Percentiles rank a stretch among this genome's conserved stretches.
These are phyloP conservation scores for Lycocerus yunnanus DNA, from an alignment of 2,888 invertebrate genomes.

Conservation along the genomic window DNA sequence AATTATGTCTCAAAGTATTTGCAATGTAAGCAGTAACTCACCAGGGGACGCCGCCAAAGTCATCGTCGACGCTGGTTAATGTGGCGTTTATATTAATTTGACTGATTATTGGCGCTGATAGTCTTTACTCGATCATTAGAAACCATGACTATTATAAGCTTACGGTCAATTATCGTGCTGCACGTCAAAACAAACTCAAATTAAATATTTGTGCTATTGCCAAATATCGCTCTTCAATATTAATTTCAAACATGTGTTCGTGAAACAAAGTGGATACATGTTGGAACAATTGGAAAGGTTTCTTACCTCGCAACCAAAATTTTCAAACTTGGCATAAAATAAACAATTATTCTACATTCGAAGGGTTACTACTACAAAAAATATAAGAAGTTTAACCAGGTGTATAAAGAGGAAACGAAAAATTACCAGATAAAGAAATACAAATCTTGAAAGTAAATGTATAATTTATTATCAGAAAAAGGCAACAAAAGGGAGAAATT, in stretches of 20 bases:
- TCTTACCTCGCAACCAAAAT: not conserved
- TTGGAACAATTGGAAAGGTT: not conserved
- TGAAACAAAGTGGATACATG: not conserved
- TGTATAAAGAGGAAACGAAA: conserved; percentile 21
- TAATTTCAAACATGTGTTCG: conserved; percentile 2
- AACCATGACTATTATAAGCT: conserved; percentile 46
- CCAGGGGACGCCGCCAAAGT: conserved; percentile 50
- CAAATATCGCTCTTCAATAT: conserved; percentile 12
- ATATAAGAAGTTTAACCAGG: conserved; percentile 17
- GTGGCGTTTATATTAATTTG: conserved; percentile 52
- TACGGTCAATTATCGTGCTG: conserved; percentile 24
- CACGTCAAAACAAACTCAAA: conserved; percentile 33
- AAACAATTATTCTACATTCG: not conserved
- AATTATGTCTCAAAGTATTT: conserved; percentile 15
- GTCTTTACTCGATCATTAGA: conserved; percentile 48
- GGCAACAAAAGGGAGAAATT: conserved; percentile 24
- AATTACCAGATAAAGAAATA: conserved; percentile 21
- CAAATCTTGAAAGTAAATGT: conserved; percentile 24
- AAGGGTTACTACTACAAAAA: not conserved
- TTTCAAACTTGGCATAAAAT: not conserved
- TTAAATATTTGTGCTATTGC: conserved; percentile 5
- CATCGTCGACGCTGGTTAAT: conserved; percentile 51
- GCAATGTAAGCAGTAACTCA: conserved; percentile 43
- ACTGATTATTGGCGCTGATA: conserved; percentile 40
- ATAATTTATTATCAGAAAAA: conserved; percentile 20